Base-by-base conservation (phyloP, 2,797 vertebrate species). In the Enoplosus armatus region DNA sequence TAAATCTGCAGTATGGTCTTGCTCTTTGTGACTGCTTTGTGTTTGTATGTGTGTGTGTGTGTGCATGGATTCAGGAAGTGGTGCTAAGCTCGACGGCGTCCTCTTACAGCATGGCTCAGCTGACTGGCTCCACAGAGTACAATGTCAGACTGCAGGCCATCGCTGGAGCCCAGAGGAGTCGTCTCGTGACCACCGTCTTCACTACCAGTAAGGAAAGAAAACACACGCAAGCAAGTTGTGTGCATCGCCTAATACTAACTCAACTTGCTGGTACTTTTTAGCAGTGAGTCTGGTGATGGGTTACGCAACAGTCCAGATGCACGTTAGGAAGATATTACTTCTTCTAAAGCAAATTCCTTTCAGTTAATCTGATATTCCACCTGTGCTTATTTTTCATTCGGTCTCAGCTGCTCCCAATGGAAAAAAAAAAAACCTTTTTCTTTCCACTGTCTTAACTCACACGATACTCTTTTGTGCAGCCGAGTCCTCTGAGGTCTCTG, bases 61-160 rank as follows among this genome's bases (percentile, higher is more conserved):
- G 53, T 64, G 18, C 50, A 4, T 80, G 64, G 14, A 47, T 62
- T 27, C 68, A 99, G 98, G 96, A 98, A 84, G 93, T 98, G 66
- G 88, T 96, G 80, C 84, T 99, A 27, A 94, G 95, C 9, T 96
- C 97, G 0, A 96, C 96, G 1, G 93, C 94, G 16, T 96, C 95
- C 20, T 97, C 97, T 3, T 97, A 98, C 85, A 95, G 54, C 87
- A 93, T 99, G 92, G 39, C 87, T 5, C 94, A 95, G 47, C 95
- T 99, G 22, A 96, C 80, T 12, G 94, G 95, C 7, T 96, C 96
- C 29, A 96, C 96, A 0, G 94, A 96, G 77, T 98, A 99, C 92
- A 95, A 31, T 0, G 96, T 95, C 72, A 95, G 82, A 60, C 93
- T 99, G 41, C 96, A 96, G 88, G 96, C 97, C 0, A 68, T 97